These are phyloP conservation scores for Cephus rjabovi DNA, from an alignment of 2,888 invertebrate species.

Conservation along the genomic window DNA sequence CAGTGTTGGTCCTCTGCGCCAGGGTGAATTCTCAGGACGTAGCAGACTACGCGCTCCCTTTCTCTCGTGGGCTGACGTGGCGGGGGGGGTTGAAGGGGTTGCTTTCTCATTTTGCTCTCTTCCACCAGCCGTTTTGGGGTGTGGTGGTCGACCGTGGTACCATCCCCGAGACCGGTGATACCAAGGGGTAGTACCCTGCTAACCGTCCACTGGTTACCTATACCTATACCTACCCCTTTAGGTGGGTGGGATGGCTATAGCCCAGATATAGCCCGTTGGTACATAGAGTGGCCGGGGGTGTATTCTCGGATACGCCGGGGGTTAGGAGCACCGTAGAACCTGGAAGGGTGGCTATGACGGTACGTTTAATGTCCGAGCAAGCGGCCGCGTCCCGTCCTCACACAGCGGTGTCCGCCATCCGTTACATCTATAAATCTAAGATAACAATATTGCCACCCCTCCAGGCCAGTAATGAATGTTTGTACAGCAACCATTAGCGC, in stretches of 20 bases:
- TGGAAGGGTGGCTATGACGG: conserved; percentile 39
- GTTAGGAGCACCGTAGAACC: not conserved
- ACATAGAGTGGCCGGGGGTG: no score
- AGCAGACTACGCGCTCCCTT: not conserved
- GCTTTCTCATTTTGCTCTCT: not conserved
- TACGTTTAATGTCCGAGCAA: conserved; percentile 56
- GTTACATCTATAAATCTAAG: conserved; percentile 66
- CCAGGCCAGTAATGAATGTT: conserved; percentile 63
- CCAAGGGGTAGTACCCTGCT: no score
- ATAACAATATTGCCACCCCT: conserved; percentile 63
- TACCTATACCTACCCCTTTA: no score
- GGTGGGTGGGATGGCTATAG: no score
- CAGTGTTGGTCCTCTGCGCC: not conserved
- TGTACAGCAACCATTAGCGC: conserved; percentile 64
- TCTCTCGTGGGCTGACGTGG: not conserved
- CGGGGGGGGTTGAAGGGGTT: no score
- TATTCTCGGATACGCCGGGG: conserved; percentile 4
- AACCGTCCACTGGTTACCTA: no score
- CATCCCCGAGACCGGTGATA: no score
- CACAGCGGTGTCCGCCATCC: conserved; percentile 62
- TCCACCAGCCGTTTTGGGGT: no score
- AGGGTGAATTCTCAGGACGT: conserved; percentile 2
- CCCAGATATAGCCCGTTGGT: no score
- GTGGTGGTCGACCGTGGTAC: no score
- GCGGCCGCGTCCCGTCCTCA: conserved; percentile 35